These are phyloP conservation scores for Automeris io DNA, from an alignment of 2,888 invertebrate genomes.

Conservation along the genomic window DNA sequence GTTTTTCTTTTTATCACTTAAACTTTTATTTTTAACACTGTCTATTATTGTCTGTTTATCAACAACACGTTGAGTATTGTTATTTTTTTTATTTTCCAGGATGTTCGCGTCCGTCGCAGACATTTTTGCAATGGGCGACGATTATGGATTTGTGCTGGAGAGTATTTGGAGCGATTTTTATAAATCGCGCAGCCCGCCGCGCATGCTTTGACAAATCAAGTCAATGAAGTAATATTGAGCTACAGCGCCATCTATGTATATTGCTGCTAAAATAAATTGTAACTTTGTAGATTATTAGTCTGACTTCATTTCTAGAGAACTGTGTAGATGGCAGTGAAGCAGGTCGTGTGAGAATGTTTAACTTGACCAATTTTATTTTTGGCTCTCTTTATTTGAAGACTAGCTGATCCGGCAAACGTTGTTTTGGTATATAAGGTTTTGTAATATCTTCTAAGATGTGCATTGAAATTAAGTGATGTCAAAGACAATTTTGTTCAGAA, in stretches of 20 bases:
- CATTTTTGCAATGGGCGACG: conserved; percentile 60
- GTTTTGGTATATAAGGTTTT: no score
- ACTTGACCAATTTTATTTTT: no score
- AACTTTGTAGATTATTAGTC: no score
- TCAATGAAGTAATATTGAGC: conserved; percentile 39
- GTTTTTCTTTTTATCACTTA: conserved; percentile 48
- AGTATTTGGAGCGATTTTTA: conserved; percentile 68
- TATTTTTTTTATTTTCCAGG: conserved; percentile 38
- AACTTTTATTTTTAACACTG: conserved; percentile 39
- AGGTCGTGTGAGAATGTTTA: no score
- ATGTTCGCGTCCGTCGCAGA: conserved; percentile 45
- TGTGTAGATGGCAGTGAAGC: no score
- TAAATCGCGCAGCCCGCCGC: conserved; percentile 72
- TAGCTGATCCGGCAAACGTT: no score
- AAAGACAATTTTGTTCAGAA: no score
- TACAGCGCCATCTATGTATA: conserved; percentile 32
- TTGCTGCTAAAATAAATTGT: no score
- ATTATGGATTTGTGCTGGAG: conserved; percentile 69
- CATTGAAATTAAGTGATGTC: no score
- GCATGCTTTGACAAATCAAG: conserved; percentile 51
- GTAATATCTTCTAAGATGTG: no score
- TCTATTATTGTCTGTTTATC: conserved; percentile 19
- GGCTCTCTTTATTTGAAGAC: no score
- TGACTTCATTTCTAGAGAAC: no score
- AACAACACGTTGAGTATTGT: conserved; percentile 21